Evolutionary conservation across 2,113 vertebrate genomes (phyloP), one percentile per base, ranked within the genome.

Genomic region (Crotophaga sulcirostris): DNA sequence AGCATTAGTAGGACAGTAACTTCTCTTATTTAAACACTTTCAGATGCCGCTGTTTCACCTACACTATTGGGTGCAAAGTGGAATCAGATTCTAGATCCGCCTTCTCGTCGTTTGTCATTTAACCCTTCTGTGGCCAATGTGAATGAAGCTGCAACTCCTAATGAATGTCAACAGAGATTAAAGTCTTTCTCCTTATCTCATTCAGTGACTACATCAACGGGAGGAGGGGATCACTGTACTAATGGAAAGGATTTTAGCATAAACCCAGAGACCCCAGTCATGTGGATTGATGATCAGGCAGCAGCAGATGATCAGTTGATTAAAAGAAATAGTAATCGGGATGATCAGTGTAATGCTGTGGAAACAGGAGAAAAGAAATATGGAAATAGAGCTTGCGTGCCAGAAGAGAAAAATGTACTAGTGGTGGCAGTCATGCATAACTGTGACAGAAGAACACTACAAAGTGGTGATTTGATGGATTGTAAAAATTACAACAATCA

Each of bases 71-170:
- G 99, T 91, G 97, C 98, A 84, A 99, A 99, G 96, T 99, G 99
- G 99, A 99, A 98, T 97, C 99, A 99, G 98, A 99, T 99, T 97
- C 97, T 99, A 98, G 99, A 99, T 95, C 98, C 98, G 0, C 97
- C 99, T 16, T 96, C 99, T 97, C 97, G 97, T 92, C 97, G 94
- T 78, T 97, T 99, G 33, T 98, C 99, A 6, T 97, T 99, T 96
- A 99, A 98, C 95, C 97, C 99, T 3, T 88, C 98, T 3, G 90
- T 98, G 97, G 96, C 98, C 95, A 98, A 96, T 96, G 97, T 97
- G 95, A 97, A 97, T 69, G 97, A 98, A 96, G 74, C 98, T 96
- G 84, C 98, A 96, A 94, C 98, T 96, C 97, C 98, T 90, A 94
- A 92, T 94, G 99, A 99, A 78, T 97, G 98, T 95, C 98, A 98